Percentiles rank a stretch among this genome's conserved stretches.
Evolutionary conservation across 2,797 vertebrate genomes (phyloP).

Genomic region (Luscinia megarhynchos): DNA sequence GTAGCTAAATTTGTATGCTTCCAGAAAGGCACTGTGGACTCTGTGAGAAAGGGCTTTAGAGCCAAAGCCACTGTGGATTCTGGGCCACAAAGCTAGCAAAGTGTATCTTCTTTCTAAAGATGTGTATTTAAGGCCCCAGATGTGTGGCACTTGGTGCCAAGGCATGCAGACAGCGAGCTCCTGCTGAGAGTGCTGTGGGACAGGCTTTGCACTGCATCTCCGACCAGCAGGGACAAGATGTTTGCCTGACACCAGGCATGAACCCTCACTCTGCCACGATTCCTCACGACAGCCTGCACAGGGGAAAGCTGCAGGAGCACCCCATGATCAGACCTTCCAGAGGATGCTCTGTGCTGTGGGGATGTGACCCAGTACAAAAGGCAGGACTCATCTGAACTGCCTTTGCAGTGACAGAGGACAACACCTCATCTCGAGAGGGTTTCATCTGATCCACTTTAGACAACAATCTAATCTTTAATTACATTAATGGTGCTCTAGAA

Average conservation of each 20-base stretch:
- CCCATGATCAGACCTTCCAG: background rate
- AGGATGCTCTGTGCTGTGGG: background rate
- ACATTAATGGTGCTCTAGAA: background rate
- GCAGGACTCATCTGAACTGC: background rate
- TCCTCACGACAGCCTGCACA: background rate
- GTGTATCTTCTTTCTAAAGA: background rate
- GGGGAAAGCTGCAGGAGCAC: background rate
- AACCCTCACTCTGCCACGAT: background rate
- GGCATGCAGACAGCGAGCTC: background rate
- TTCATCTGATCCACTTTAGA: background rate
- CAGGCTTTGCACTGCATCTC: fast-evolving
- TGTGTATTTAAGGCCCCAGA: background rate
- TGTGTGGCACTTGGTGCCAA: background rate
- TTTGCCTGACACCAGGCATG: background rate
- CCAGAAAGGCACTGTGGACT: background rate
- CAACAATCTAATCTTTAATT: background rate
- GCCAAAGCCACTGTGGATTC: background rate
- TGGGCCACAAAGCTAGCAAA: background rate
- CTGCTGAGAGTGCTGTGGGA: background rate
- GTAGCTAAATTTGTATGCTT: background rate
- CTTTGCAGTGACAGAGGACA: background rate
- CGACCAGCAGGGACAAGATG: background rate
- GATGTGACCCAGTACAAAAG: background rate
- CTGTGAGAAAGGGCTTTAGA: background rate
- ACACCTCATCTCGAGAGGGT: background rate